Percentiles rank a stretch among this genome's conserved stretches.
Conservation (phyloP, 2,888 invertebrate genomes). For the Melieria omissa region DNA sequence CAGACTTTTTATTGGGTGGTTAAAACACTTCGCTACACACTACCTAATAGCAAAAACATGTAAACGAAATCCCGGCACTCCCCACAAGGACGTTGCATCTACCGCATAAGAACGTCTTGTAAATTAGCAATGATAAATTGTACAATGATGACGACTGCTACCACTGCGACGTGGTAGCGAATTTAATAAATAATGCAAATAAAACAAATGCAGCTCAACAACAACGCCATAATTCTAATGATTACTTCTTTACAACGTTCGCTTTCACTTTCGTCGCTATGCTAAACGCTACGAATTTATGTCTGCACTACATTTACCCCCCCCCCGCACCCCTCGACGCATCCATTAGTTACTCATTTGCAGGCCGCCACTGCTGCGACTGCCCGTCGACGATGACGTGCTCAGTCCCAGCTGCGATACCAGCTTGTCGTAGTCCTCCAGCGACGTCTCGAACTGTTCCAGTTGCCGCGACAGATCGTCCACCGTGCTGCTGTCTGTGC, state of each 20-base stretch:
- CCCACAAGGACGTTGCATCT: too few species aligned
- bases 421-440: conserved; percentile 66
- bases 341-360: conserved; percentile 58
- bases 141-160: background rate
- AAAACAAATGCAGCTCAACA: conserved; percentile 16
- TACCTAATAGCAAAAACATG: too few species aligned
- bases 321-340: background rate
- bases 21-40: too few species aligned
- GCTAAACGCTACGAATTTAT: background rate
- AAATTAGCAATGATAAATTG: too few species aligned
- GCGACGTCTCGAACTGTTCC: conserved; percentile 66
- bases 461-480: conserved; percentile 65
- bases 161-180: background rate
- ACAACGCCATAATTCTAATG: conserved; percentile 13
- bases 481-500: conserved; percentile 48
- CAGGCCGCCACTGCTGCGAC: conserved; percentile 60
- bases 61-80: too few species aligned
- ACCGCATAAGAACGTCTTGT: too few species aligned
- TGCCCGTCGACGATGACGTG: conserved; percentile 60
- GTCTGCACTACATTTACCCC: conserved; percentile 1
- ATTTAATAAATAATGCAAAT: conserved; percentile 24
- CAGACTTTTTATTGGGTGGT: too few species aligned
- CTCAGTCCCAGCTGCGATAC: conserved; percentile 64
- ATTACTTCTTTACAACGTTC: conserved; percentile 15
- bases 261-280: conserved; percentile 14